Evolutionary conservation across 2,888 invertebrate species (phyloP), one percentile per base, ranked within the genome.

Genomic region (Clusia tigrina): DNA sequence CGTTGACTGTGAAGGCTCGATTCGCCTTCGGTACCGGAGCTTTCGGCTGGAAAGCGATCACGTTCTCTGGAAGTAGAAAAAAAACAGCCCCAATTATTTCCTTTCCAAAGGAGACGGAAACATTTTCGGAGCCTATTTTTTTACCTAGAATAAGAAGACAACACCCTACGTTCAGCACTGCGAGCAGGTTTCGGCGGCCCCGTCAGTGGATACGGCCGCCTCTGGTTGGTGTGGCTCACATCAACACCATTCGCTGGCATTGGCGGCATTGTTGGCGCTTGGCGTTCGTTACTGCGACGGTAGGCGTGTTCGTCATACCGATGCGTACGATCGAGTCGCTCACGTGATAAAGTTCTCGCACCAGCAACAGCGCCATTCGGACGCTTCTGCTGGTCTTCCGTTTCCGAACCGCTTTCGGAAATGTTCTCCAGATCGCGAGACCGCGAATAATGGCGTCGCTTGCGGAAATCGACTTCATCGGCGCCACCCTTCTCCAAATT

Each of bases 1-100:
- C 92, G 87, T 79, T 93, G 93, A 60, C 92, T 92, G 75, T 91
- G 91, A 73, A 92, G 90, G 78, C 93, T 93, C 62, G 88, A 88
- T 73, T 91, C 91, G 0, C 91, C 91, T 76, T 91, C 91, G 0
- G 91, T 90, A 71, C 91, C 91, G 5, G 83, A 84, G 58, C 84
- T 84, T 66, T 84, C 84, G 15, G 82, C 83, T 9, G 83, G 83
- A 67, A 82, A 78, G 26, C 82, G 82, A 62, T 81, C 80, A 53
- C 78, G 78, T 58, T 83, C 82, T 68, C 83, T 83, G 59, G 25
- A 53, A 23, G 20, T 54, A 48, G 18, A 12, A 1, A 62, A 2
- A 9, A 18, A 3, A 51, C 32, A 46, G n/a, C 22, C 48, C 22
- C 22, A 48, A 48, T 48, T 20, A 22, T 22, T 18, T 48, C 3